These are phyloP conservation scores for Ophioderma brevispina DNA, from an alignment of 35 echinoderm and acorn worm species.

Conservation along the genomic window DNA sequence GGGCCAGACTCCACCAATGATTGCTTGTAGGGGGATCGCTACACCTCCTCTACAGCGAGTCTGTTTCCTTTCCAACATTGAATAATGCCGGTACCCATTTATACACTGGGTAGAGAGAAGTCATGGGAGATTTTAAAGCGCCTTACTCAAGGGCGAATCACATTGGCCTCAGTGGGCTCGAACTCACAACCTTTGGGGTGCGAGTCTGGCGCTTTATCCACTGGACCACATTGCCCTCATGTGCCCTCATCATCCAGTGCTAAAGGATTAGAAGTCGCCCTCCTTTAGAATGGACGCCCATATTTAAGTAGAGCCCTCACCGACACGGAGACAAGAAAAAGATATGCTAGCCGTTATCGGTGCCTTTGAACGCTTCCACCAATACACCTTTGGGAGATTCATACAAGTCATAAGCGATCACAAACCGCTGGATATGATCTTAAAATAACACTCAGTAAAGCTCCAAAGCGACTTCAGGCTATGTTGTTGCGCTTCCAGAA, in stretches of 20 bases:
- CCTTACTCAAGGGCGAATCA: too few relatives aligned
- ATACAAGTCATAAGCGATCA: not conserved
- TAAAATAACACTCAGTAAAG: not conserved
- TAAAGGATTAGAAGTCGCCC: not conserved
- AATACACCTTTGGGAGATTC: slow-evolving; percentile 1
- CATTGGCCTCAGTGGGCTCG: too few relatives aligned
- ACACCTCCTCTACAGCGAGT: too few relatives aligned
- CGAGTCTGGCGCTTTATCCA: too few relatives aligned
- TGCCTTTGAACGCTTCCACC: slow-evolving; percentile 15
- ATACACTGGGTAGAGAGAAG: too few relatives aligned
- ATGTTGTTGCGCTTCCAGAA: not conserved
- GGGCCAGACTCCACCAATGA: too few relatives aligned
- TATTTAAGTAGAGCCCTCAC: not conserved
- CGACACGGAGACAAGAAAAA: slow-evolving; percentile 42
- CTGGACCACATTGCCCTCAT: too few relatives aligned
- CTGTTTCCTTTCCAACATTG: too few relatives aligned
- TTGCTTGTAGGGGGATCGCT: too few relatives aligned
- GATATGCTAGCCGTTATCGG: slow-evolving; percentile 45
- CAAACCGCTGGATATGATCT: slow-evolving; percentile 21
- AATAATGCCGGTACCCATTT: too few relatives aligned
- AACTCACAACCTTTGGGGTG: too few relatives aligned
- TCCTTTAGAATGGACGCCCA: slow-evolving; percentile 1
- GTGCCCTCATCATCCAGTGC: not conserved
- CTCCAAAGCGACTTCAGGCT: not conserved
- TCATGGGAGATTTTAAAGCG: too few relatives aligned